These are phyloP conservation scores for Crepidodera aurea DNA, from an alignment of 2,888 invertebrate genomes.

Conservation along the genomic window DNA sequence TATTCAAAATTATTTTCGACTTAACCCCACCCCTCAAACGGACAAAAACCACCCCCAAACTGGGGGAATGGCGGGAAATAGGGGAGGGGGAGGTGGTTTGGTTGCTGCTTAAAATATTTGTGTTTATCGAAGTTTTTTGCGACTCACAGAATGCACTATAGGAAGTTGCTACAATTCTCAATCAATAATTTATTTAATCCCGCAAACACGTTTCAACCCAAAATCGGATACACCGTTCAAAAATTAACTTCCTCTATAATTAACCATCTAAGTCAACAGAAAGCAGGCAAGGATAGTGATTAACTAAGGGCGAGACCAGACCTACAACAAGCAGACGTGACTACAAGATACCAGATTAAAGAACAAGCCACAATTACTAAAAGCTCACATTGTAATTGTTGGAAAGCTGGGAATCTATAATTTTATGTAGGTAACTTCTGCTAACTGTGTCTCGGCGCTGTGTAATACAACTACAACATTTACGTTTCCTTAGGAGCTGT, in stretches of 20 bases:
- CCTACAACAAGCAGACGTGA: slow-evolving; percentile 44
- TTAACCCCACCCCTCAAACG: too few species aligned
- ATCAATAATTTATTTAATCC: too few species aligned
- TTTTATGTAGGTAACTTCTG: slow-evolving; percentile 46
- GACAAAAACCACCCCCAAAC: too few species aligned
- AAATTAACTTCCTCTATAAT: slow-evolving; percentile 8
- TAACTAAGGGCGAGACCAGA: slow-evolving; percentile 36
- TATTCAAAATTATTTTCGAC: too few species aligned
- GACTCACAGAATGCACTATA: too few species aligned
- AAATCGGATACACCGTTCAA: background rate
- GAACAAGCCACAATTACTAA: slow-evolving; percentile 57
- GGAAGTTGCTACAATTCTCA: too few species aligned
- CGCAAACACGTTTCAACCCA: too few species aligned
- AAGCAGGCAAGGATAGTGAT: slow-evolving; percentile 24
- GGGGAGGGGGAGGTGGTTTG: too few species aligned
- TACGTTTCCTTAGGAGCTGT: slow-evolving; percentile 29
- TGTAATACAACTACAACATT: slow-evolving; percentile 8
- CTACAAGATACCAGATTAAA: slow-evolving; percentile 52
- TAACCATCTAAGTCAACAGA: slow-evolving; percentile 15
- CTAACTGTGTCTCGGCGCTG: background rate
- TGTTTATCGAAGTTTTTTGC: too few species aligned
- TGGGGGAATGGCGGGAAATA: too few species aligned
- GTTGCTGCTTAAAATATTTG: too few species aligned
- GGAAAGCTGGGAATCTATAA: slow-evolving; percentile 55
- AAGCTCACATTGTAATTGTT: slow-evolving; percentile 55